Conservation (phyloP, 2,888 invertebrate species). For the Ariolimax columbianus region DNA sequence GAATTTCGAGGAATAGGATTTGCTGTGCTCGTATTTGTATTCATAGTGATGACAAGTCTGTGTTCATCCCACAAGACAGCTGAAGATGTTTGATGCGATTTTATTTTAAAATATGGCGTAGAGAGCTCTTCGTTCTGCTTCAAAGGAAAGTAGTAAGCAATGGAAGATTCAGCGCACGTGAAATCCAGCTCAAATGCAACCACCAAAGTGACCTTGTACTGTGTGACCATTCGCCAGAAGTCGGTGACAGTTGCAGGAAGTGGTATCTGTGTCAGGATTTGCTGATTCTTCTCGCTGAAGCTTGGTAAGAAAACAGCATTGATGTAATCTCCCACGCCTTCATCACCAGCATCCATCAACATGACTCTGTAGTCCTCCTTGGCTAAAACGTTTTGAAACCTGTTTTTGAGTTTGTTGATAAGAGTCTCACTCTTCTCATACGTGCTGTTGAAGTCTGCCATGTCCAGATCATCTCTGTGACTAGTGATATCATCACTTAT, state of each 20-base stretch:
- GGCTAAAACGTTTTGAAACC: conserved; percentile 1
- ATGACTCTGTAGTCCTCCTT: conserved; percentile 5
- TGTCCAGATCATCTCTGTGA: background rate
- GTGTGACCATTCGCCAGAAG: conserved; percentile 20
- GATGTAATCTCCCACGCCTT: background rate
- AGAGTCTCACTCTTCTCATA: background rate
- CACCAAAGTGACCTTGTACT: background rate
- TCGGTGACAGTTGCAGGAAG: background rate
- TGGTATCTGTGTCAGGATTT: conserved; percentile 11
- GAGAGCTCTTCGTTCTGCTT: background rate
- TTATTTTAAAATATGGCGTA: background rate
- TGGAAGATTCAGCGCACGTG: background rate
- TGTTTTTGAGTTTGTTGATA: conserved; percentile 6
- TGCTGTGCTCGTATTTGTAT: background rate
- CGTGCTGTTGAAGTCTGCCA: background rate
- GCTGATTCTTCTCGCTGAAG: conserved; percentile 1
- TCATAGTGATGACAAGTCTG: background rate
- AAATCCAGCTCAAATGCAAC: background rate
- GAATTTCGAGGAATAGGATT: background rate
- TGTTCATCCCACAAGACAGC: background rate
- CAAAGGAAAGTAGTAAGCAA: background rate
- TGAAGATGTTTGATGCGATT: background rate
- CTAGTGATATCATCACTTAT: background rate
- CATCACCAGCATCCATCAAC: background rate
- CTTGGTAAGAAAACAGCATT: conserved; percentile 23